These are phyloP conservation scores for Ara ararauna DNA, from an alignment of 2,797 vertebrate species.

Conservation along the genomic window DNA sequence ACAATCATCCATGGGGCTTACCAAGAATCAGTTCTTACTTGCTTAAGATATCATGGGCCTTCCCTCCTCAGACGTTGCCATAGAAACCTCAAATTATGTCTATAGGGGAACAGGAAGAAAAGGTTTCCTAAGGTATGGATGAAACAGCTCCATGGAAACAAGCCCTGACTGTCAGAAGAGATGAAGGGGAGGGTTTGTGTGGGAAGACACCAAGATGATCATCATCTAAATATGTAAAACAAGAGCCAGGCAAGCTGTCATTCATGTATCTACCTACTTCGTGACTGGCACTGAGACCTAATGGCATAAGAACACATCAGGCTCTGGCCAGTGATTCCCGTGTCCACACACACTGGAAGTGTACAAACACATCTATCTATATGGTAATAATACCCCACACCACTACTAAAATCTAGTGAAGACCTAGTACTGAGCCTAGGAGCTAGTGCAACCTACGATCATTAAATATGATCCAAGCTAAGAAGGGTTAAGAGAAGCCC, in stretches of 20 bases:
- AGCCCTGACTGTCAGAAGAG: slow-evolving; percentile 30
- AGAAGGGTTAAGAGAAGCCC: not conserved
- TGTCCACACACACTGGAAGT: not conserved
- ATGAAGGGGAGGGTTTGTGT: not conserved
- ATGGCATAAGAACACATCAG: not conserved
- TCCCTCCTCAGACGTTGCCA: slow-evolving; percentile 64
- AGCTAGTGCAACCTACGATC: not conserved
- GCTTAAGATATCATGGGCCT: not conserved
- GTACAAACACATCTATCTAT: not conserved
- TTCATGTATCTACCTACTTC: not conserved
- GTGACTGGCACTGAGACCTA: rapidly evolving
- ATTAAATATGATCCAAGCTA: rapidly evolving
- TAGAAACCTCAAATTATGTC: slow-evolving; percentile 74
- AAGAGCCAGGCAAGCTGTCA: not conserved
- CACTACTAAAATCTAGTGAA: not conserved
- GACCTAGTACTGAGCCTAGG: not conserved
- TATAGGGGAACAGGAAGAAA: slow-evolving; percentile 60
- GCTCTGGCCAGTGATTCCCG: not conserved
- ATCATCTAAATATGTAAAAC: not conserved
- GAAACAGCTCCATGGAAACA: slow-evolving; percentile 70
- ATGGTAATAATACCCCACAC: rapidly evolving
- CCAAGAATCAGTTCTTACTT: not conserved
- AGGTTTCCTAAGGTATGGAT: slow-evolving; percentile 64
- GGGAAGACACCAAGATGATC: slow-evolving; percentile 21
- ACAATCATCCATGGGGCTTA: not conserved